These are phyloP conservation scores for Casuarius casuarius DNA, from an alignment of 2,113 vertebrate genomes.

Conservation along the genomic window DNA sequence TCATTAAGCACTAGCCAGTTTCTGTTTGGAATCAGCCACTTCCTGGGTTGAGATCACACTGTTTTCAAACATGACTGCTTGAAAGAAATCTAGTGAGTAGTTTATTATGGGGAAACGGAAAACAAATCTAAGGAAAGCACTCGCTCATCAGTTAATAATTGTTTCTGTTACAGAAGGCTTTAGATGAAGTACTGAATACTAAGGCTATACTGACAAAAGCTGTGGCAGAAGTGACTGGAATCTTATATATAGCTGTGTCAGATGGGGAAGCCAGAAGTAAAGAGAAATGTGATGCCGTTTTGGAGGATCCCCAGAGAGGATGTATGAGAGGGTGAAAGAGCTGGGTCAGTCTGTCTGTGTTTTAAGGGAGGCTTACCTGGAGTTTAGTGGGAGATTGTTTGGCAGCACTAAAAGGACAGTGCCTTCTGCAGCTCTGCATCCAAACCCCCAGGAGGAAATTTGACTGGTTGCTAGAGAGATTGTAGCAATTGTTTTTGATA, in stretches of 20 bases:
- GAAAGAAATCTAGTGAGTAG: too few species aligned
- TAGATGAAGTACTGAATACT: constrained; percentile 37
- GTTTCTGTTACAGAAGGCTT: constrained; percentile 28
- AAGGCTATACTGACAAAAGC: constrained; percentile 67
- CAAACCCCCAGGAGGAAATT: not conserved
- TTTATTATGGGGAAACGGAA: not conserved
- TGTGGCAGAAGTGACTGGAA: constrained; percentile 62
- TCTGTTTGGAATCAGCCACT: too few species aligned
- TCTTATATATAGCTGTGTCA: constrained; percentile 64
- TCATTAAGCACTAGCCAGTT: too few species aligned
- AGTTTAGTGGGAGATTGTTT: not conserved
- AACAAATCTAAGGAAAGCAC: not conserved
- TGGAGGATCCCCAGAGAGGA: not conserved
- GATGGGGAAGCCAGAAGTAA: constrained; percentile 53
- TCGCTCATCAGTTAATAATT: not conserved
- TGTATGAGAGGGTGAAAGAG: not conserved
- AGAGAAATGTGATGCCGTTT: not conserved
- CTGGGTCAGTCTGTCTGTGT: not conserved
- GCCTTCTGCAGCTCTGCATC: not conserved
- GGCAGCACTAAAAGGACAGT: not conserved
- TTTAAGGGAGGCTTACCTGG: not conserved
- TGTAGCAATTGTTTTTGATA: not conserved
- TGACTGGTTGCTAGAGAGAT: not conserved
- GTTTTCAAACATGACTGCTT: too few species aligned
- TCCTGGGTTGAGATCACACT: too few species aligned